These are phyloP conservation scores for Centruroides sculpturatus DNA, from an alignment of 1,140 invertebrate species.

Conservation along the genomic window DNA sequence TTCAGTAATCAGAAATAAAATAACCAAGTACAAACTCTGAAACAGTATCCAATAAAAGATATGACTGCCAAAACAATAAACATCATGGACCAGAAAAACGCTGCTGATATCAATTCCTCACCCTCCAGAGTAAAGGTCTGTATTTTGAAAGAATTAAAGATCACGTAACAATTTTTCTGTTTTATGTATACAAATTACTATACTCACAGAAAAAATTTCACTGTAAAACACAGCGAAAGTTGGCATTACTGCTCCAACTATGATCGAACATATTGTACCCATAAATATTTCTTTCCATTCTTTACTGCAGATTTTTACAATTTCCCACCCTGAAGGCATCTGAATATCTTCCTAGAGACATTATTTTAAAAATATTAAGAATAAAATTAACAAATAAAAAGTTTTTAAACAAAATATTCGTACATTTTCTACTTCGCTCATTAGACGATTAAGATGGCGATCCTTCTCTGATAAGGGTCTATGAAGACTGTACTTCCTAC, in stretches of 20 bases:
- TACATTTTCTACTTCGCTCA: no score
- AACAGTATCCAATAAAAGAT: constrained; percentile 31
- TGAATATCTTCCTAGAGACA: constrained; percentile 12
- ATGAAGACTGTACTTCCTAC: no score
- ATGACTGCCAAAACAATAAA: constrained; percentile 36
- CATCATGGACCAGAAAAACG: constrained; percentile 40
- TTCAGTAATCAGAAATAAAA: constrained; percentile 1
- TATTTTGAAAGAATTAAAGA: constrained; percentile 22
- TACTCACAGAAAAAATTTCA: constrained; percentile 19
- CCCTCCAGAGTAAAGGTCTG: constrained; percentile 36
- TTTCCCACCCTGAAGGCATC: constrained; percentile 14
- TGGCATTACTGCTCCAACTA: constrained; percentile 17
- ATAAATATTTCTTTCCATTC: constrained; percentile 15
- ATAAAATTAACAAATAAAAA: no score
- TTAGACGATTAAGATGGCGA: no score
- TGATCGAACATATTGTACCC: constrained; percentile 10
- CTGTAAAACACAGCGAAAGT: constrained; percentile 19
- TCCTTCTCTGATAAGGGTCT: no score
- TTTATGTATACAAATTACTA: neutral
- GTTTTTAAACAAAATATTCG: no score
- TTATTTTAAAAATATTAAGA: no score
- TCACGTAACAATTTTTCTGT: neutral
- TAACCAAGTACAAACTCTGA: constrained; percentile 25
- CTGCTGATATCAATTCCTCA: constrained; percentile 29
- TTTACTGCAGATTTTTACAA: constrained; percentile 12